Percentiles rank a stretch among this genome's conserved stretches.
Conservation (phyloP, 2,888 invertebrate species). For the Lamellibrachia satsuma region DNA sequence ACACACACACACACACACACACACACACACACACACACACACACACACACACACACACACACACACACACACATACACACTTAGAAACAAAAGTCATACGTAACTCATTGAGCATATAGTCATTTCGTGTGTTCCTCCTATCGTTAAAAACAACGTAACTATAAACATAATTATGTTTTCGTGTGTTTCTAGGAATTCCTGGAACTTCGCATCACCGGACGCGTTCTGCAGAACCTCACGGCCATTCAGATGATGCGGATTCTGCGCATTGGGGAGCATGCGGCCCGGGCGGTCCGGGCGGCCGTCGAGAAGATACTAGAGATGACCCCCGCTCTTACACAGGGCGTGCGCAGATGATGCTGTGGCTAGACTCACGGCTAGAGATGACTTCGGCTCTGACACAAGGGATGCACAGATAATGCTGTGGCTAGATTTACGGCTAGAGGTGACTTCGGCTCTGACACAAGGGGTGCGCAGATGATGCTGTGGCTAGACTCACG, state of each 20-base stretch:
- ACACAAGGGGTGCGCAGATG: background rate
- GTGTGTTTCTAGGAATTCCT: background rate
- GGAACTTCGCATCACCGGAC: background rate
- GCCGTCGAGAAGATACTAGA: background rate
- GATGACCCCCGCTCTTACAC: background rate
- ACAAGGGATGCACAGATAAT: background rate
- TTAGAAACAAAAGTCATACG: background rate
- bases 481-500: background rate
- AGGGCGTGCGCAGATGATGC: background rate
- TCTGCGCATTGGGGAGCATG: background rate
- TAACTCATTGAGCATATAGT: background rate
- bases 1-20: too few species aligned
- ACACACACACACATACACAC: background rate
- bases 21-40: too few species aligned
- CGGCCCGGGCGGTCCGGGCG: background rate
- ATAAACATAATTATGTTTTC: background rate
- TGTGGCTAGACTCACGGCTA: background rate
- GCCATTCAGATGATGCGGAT: too few species aligned
- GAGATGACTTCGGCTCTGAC: background rate
- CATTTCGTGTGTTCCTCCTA: background rate
- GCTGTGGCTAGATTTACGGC: background rate
- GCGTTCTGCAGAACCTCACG: too few species aligned
- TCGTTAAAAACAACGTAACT: background rate
- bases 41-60: background rate
- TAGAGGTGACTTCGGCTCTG: background rate